phyloP scores from a whole-genome alignment of 2,113 vertebrate genomes.

The Crotalus horridus region DNA sequence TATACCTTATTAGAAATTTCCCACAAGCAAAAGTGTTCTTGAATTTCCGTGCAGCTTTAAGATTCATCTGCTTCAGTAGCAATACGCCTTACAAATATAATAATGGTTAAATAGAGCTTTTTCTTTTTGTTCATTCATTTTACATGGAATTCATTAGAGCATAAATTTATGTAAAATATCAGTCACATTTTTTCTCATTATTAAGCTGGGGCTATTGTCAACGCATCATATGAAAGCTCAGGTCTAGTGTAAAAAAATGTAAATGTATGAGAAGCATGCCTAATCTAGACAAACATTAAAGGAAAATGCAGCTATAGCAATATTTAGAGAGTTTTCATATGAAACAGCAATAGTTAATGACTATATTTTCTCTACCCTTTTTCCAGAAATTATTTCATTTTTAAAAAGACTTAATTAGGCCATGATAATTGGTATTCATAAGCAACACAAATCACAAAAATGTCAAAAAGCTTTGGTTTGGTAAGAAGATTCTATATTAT shows the following conservation, averaged over 20 bases:
- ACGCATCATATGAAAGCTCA: neutral
- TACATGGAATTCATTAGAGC: neutral
- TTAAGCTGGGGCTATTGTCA: neutral
- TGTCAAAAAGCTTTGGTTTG: neutral
- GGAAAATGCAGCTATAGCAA: neutral
- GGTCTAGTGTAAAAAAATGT: neutral
- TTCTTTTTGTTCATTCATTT: neutral
- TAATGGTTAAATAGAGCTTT: neutral
- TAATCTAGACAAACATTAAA: neutral
- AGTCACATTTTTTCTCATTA: neutral
- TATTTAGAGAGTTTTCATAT: neutral
- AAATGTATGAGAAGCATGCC: neutral
- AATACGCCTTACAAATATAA: neutral
- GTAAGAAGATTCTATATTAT: neutral
- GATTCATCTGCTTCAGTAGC: neutral
- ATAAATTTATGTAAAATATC: neutral
- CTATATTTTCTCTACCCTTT: neutral
- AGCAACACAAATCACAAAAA: neutral
- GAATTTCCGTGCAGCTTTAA: slow-evolving; percentile 4
- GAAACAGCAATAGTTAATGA: neutral
- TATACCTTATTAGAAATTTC: slow-evolving; percentile 14
- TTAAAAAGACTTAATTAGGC: neutral
- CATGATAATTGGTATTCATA: neutral
- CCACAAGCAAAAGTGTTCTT: neutral
- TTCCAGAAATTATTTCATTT: neutral